A percentile compares a stretch with the other conserved stretches of the same genome.
These are phyloP conservation scores for Vanessa atalanta DNA, from an alignment of 1,140 invertebrate species.

Conservation along the genomic window DNA sequence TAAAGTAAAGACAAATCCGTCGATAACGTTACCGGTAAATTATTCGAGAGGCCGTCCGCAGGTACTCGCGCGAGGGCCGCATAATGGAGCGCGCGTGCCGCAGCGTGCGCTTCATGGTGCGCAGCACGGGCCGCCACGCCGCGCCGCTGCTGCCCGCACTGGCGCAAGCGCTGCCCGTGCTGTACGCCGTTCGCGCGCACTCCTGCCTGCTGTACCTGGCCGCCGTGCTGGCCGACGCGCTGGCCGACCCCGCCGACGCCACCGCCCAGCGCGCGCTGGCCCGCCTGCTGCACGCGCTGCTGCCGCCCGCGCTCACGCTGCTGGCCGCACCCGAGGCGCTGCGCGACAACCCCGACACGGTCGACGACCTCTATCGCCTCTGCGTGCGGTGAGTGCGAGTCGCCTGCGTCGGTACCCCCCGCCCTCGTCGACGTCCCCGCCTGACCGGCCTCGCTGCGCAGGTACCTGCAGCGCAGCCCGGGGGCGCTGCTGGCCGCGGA, in stretches of 20 bases:
- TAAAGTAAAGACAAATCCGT: no score
- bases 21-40: no score
- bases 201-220: slow-evolving; percentile 97
- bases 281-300: slow-evolving; percentile 93
- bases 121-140: slow-evolving; percentile 91
- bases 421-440: slow-evolving; percentile 85
- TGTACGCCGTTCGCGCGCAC: slow-evolving; percentile 93
- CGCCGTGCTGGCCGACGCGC: slow-evolving; percentile 97
- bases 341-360: slow-evolving; percentile 96
- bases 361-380: slow-evolving; percentile 97
- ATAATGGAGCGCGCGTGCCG: slow-evolving; percentile 96
- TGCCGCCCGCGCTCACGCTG: slow-evolving; percentile 91
- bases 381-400: slow-evolving; percentile 85
- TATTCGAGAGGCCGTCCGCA: slow-evolving; percentile 42
- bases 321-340: slow-evolving; percentile 86
- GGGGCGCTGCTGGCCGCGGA: slow-evolving; percentile 88
- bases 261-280: slow-evolving; percentile 88
- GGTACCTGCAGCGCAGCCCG: slow-evolving; percentile 92
- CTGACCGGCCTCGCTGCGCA: slow-evolving; percentile 84
- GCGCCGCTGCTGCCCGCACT: slow-evolving; percentile 89
- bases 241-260: slow-evolving; percentile 84
- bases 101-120: slow-evolving; percentile 92
- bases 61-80: slow-evolving; percentile 90
- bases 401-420: slow-evolving; percentile 91
- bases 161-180: slow-evolving; percentile 85